phyloP scores from a whole-genome alignment of 2,113 vertebrate genomes.

The Peromyscus leucopus region DNA sequence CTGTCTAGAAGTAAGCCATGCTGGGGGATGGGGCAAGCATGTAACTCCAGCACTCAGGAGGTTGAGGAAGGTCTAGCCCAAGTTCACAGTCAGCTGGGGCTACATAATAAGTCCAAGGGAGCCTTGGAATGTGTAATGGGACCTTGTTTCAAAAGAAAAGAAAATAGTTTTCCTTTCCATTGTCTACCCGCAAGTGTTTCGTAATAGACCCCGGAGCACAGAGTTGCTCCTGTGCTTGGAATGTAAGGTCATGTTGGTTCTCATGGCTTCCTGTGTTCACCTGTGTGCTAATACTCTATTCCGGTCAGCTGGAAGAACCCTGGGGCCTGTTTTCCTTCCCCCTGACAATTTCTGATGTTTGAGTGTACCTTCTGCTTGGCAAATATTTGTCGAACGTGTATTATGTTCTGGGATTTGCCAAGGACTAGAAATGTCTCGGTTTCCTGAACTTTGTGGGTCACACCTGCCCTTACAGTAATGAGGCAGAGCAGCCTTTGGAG shows the following conservation, averaged over 20 bases:
- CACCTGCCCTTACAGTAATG: background rate
- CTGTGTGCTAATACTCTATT: background rate
- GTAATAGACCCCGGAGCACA: background rate
- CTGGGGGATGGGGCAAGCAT: too few relatives aligned
- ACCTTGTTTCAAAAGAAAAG: background rate
- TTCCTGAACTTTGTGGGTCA: background rate
- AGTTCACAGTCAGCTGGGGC: background rate
- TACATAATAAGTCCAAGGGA: background rate
- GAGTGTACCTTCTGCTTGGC: conserved; percentile 21
- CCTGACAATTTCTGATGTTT: conserved; percentile 22
- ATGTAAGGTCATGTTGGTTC: background rate
- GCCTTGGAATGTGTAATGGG: background rate
- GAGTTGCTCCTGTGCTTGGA: background rate
- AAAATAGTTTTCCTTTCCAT: background rate
- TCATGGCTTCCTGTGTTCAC: background rate
- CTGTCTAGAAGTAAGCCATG: background rate
- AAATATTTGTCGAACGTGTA: conserved; percentile 56
- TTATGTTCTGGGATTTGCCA: conserved; percentile 37
- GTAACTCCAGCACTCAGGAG: background rate
- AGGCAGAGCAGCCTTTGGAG: background rate
- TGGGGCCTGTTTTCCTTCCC: background rate
- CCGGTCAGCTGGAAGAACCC: background rate
- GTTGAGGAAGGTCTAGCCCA: background rate
- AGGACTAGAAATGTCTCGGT: background rate
- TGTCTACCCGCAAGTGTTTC: background rate